Base-by-base conservation (phyloP, 2,888 invertebrate genomes). In the Trachelus tabidus region DNA sequence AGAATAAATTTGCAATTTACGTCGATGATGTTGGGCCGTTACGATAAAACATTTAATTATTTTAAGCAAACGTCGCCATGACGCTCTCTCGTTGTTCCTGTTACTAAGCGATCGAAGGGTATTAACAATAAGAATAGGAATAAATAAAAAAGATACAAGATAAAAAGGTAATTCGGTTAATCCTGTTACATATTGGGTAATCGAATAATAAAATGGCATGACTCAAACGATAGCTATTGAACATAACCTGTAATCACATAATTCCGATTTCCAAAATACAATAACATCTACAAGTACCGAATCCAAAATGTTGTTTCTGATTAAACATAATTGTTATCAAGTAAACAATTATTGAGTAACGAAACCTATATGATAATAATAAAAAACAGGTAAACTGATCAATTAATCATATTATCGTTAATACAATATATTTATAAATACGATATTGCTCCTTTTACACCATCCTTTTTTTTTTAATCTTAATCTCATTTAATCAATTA, bases 391-490 rank as follows among this genome's bases (percentile, higher is more conserved):
- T 56, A 56, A 56, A 56, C 23, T 23, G 15, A 56, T 56, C 9
- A 56, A 56, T 56, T 6, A 23, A 56, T 23, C 1, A 23, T 40
- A 56, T 23, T 23, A 56, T 56, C 56, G 23, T 56, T 56, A 56
- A 23, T 56, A 56, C 23, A 56, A 23, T 56, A 23, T 56, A 56
- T 56, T 56, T 56, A 56, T 23, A 56, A 56, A 74, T 74, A 31
- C 68, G 30, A 76, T 77, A 75, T 77, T 68, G 73, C 69, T 35
- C 37, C 31, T 30, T 56, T 75, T 30, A 56, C 34, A 68, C 9
- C 30, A 31, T 33, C 12, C 35, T 75, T 9, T 9, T 56, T 23
- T 3, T 56, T 56, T 56, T 15, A 15, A 40, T 40, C 15, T 15
- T 40, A 40, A 40, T 40, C 15, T 40, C 15, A 40, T 40, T 40